Evolutionary conservation across 2,797 vertebrate genomes (phyloP), one percentile per base, ranked within the genome.

Genomic region (Chaetodon trifasciatus): DNA sequence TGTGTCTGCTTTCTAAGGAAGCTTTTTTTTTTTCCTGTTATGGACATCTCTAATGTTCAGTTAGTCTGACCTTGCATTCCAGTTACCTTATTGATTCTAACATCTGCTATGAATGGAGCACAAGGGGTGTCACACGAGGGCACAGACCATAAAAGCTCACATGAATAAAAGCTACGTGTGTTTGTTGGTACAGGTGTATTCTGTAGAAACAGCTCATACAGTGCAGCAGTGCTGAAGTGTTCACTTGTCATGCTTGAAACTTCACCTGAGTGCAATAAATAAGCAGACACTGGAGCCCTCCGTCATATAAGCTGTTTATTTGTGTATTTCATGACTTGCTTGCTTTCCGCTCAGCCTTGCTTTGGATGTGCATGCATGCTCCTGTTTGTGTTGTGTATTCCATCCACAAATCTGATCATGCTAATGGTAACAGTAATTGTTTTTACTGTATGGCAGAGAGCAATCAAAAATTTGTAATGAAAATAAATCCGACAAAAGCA

Each of bases 1-100:
- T 11, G 42, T 76, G 79, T 90, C 84, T 95, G 94, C 95, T 95
- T 94, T 95, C 93, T 94, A 86, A 93, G 94, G 94, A 95, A 94
- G 95, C 94, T 88, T 90, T 76, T 83, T 89, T 70, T 40, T 21
- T 74, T 76, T 77, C 77, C 72, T 76, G 77, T 84, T 86, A 70
- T 82, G 86, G 84, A 90, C 84, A 89, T 89, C 74, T 89, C 80
- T 89, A 77, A 84, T 90, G 86, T 88, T 89, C 74, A 75, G 53
- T 76, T 77, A 76, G 70, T 80, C 66, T 78, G 74, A 79, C 76
- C 57, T 77, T 42, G 74, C 70, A 58, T 81, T 79, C 42, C 37
- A 39, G 63, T 84, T 82, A 73, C 68, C 53, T 80, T 49, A 61
- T 52, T 71, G 72, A 70, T 63, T 76, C 53, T 82, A 82, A 79